Conservation (phyloP, 2,888 invertebrate species). For the Yponomeuta plumbellus region DNA sequence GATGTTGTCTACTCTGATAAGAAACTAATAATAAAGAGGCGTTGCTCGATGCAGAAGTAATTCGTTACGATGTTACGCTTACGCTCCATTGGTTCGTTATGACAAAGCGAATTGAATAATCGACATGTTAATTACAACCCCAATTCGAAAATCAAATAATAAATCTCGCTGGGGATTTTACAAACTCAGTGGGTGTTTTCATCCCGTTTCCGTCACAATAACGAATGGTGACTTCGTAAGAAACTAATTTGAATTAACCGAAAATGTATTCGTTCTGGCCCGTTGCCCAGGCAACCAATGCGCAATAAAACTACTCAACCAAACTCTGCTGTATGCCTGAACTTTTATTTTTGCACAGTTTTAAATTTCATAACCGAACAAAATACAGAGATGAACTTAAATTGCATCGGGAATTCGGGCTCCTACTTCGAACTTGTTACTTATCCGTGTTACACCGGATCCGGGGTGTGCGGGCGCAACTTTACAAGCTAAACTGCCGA, state of each 20-base stretch:
- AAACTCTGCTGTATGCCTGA: neutral
- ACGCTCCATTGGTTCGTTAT: too few species aligned
- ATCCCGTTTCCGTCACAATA: neutral
- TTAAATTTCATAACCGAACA: neutral
- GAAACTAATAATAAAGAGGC: too few species aligned
- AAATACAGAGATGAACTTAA: slow-evolving; percentile 2
- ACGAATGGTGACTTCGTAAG: neutral
- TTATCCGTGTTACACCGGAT: neutral
- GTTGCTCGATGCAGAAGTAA: too few species aligned
- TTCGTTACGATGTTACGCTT: too few species aligned
- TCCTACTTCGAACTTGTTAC: neutral
- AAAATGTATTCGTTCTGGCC: neutral
- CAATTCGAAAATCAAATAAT: neutral
- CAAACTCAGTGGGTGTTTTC: neutral
- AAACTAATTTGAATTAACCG: neutral
- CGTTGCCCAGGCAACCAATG: neutral
- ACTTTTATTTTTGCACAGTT: neutral
- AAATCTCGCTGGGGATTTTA: neutral
- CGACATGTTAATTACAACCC: too few species aligned
- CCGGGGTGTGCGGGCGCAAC: too few species aligned
- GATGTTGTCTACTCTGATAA: neutral
- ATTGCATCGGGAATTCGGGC: slow-evolving; percentile 3
- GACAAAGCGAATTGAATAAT: too few species aligned
- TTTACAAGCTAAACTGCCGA: too few species aligned
- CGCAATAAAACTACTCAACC: neutral